These are phyloP conservation scores for Acrobasis suavella DNA, from an alignment of 2,888 invertebrate genomes.

Conservation along the genomic window DNA sequence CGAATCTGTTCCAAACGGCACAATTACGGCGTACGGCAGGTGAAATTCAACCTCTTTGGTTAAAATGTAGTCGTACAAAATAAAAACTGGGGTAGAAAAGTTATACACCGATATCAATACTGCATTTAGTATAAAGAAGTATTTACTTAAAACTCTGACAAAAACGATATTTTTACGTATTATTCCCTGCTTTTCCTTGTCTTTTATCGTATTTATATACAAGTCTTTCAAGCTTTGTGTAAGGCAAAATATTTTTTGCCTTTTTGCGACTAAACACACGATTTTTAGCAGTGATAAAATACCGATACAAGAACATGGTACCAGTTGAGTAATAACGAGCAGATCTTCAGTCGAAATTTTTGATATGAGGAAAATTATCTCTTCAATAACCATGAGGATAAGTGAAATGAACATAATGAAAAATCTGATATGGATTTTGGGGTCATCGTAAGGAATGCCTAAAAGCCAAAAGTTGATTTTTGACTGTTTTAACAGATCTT, in stretches of 20 bases:
- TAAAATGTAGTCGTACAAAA: constrained; percentile 41
- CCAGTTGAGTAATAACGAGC: constrained; percentile 56
- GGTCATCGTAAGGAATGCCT: constrained; percentile 5
- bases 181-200: constrained; percentile 40
- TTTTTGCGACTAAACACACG: constrained; percentile 34
- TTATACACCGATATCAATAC: constrained; percentile 63
- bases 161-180: constrained; percentile 47
- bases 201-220: constrained; percentile 43
- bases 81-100: constrained; percentile 20
- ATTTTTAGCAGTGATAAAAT: constrained; percentile 52
- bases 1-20: constrained; percentile 57
- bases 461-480: constrained; percentile 22
- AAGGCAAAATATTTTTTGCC: constrained; percentile 32
- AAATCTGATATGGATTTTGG: constrained; percentile 10
- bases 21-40: constrained; percentile 56
- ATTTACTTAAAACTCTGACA: constrained; percentile 53
- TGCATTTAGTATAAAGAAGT: constrained; percentile 58
- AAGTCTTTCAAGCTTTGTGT: constrained; percentile 43
- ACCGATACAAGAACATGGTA: constrained; percentile 56
- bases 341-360: constrained; percentile 57
- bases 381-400: constrained; percentile 27
- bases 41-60: constrained; percentile 43
- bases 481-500: constrained; percentile 19
- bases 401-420: background rate
- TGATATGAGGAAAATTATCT: constrained; percentile 49